phyloP scores from a whole-genome alignment of 2,888 invertebrate genomes.

The Nomada ferruginata region DNA sequence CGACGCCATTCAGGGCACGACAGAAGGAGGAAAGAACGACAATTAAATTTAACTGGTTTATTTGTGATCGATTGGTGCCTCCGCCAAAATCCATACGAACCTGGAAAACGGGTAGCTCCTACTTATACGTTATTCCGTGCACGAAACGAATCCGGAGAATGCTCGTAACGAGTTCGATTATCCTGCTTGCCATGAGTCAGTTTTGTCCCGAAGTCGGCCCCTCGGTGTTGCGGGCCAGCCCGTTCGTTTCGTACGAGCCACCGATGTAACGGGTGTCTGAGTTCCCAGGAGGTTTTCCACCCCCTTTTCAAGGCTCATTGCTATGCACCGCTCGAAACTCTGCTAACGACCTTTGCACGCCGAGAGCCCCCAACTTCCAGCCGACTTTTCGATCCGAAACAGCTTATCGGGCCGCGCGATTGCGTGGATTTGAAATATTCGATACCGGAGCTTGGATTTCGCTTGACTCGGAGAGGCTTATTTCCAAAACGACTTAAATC shows the following conservation, averaged over 20 bases:
- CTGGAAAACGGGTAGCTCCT: slow-evolving; percentile 7
- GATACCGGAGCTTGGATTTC: slow-evolving; percentile 32
- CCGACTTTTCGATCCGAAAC: slow-evolving; percentile 60
- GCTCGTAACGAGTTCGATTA: slow-evolving; percentile 83
- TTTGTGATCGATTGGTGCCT: background rate
- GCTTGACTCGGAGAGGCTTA: slow-evolving; percentile 5
- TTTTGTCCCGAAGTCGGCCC: slow-evolving; percentile 59
- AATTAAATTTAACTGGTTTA: slow-evolving; percentile 26
- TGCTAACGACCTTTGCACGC: slow-evolving; percentile 79
- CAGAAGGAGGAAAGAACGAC: background rate
- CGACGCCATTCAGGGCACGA: slow-evolving; percentile 4
- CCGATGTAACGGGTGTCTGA: slow-evolving; percentile 78
- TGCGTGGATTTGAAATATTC: slow-evolving; percentile 55
- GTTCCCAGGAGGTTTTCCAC: slow-evolving; percentile 82
- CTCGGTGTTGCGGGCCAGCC: slow-evolving; percentile 47
- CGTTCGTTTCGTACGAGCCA: slow-evolving; percentile 66
- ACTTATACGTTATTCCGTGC: slow-evolving; percentile 74
- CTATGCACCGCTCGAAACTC: slow-evolving; percentile 82
- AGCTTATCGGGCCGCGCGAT: slow-evolving; percentile 48
- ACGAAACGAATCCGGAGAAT: slow-evolving; percentile 81
- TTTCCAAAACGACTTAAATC: background rate
- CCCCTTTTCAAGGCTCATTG: slow-evolving; percentile 80
- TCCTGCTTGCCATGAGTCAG: slow-evolving; percentile 81
- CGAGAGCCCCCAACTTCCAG: slow-evolving; percentile 49
- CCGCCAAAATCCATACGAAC: slow-evolving; percentile 5